phyloP scores from a whole-genome alignment of 2,113 vertebrate species.

The Nesospiza acunhae region DNA sequence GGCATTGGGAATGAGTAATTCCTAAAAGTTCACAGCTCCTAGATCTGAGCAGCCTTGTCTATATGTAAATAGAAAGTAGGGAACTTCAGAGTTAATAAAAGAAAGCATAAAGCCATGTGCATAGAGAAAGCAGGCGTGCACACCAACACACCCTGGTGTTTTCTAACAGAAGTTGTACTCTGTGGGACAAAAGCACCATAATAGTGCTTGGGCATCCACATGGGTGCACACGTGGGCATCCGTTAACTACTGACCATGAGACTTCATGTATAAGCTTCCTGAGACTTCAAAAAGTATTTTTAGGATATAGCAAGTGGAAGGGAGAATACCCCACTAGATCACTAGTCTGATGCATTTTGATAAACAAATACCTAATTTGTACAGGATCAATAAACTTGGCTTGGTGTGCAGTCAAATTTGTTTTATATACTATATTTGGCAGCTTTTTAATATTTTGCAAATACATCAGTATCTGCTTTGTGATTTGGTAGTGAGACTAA shows the following conservation, averaged over 20 bases:
- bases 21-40: background rate
- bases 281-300: background rate
- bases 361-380: background rate
- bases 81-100: slow-evolving; percentile 13
- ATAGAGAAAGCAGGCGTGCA: slow-evolving; percentile 58
- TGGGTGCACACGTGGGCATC: background rate
- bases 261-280: background rate
- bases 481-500: background rate
- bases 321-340: background rate
- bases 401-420: background rate
- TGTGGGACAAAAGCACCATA: slow-evolving; percentile 5
- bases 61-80: background rate
- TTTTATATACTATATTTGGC: background rate
- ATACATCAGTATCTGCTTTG: background rate
- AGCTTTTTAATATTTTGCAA: slow-evolving; percentile 9
- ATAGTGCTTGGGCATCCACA: background rate
- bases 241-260: background rate
- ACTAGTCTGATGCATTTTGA: background rate
- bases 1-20: background rate
- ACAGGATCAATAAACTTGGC: background rate
- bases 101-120: slow-evolving; percentile 62
- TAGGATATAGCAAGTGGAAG: background rate
- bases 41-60: background rate
- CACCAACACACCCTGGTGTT: slow-evolving; percentile 27
- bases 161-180: slow-evolving; percentile 51